A percentile compares a stretch with the other conserved stretches of the same genome.
Evolutionary conservation across 92 coral and sea anemone species (phyloP).

Genomic region (Epizoanthus stellaris): DNA sequence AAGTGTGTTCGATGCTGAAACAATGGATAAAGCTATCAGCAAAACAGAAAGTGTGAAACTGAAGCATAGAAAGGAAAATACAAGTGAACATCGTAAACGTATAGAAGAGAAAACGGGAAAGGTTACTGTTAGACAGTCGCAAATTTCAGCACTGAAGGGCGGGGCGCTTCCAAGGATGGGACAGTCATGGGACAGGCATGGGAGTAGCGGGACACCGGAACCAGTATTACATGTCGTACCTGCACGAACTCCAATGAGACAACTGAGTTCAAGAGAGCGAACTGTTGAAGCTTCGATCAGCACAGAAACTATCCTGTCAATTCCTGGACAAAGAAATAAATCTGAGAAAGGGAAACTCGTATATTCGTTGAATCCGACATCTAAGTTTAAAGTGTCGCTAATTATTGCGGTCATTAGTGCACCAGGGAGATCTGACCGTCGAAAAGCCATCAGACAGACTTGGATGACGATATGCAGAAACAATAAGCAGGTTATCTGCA

Average conservation of each 20-base stretch:
- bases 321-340: neutral
- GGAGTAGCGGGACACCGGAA: neutral
- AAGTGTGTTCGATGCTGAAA: neutral
- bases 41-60: neutral
- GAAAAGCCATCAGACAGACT: slow-evolving; percentile 22
- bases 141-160: neutral
- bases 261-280: neutral
- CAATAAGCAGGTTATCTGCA: slow-evolving; percentile 22
- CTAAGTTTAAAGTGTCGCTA: neutral
- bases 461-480: slow-evolving; percentile 37
- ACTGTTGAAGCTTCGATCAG: too few species aligned
- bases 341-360: neutral
- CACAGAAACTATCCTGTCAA: neutral
- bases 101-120: neutral
- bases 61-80: neutral
- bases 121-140: neutral
- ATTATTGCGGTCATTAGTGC: slow-evolving; percentile 32
- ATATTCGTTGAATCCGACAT: too few species aligned
- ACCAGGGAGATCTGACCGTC: slow-evolving; percentile 24
- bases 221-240: neutral
- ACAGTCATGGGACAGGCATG: neutral
- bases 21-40: neutral
- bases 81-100: neutral
- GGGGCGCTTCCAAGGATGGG: neutral
- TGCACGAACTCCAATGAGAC: neutral